Percentiles rank a stretch among this genome's conserved stretches.
These are phyloP conservation scores for Pollenia angustigena DNA, from an alignment of 2,888 invertebrate genomes.

Conservation along the genomic window DNA sequence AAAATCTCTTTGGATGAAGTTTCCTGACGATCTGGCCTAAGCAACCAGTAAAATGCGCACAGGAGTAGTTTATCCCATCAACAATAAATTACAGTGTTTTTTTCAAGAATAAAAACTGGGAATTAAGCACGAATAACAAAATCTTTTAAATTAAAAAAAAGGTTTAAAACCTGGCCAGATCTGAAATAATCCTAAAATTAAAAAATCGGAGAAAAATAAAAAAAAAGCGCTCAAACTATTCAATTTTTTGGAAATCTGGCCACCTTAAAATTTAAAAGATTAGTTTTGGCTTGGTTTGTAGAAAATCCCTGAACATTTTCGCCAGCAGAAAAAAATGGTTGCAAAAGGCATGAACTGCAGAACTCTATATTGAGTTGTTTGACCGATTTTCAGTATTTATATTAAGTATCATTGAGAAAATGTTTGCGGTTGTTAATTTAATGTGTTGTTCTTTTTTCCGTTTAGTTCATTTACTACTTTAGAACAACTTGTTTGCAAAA, in stretches of 20 bases:
- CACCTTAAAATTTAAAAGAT: slow-evolving; percentile 25
- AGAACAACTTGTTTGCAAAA: slow-evolving; percentile 29
- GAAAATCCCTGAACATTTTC: slow-evolving; percentile 27
- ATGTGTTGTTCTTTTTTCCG: background rate
- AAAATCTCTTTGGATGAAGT: too few species aligned
- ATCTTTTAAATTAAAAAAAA: too few species aligned
- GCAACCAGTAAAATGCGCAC: too few species aligned
- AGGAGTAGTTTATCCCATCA: too few species aligned
- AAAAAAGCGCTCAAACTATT: too few species aligned
- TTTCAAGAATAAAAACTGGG: too few species aligned
- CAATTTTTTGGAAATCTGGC: background rate
- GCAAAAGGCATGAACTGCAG: background rate
- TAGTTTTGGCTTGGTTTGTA: slow-evolving; percentile 26
- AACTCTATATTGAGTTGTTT: slow-evolving; percentile 55
- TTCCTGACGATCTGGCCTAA: too few species aligned
- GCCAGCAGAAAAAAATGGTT: too few species aligned
- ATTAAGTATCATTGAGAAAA: slow-evolving; percentile 23
- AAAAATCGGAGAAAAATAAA: background rate
- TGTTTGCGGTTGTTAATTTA: slow-evolving; percentile 45
- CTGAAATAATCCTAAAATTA: too few species aligned
- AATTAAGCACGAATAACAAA: too few species aligned
- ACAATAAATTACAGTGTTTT: too few species aligned
- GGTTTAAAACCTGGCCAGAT: too few species aligned
- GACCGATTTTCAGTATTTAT: slow-evolving; percentile 45
- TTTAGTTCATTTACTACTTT: slow-evolving; percentile 5